Conservation (phyloP, 2,797 vertebrate species). For the Sparus aurata region DNA sequence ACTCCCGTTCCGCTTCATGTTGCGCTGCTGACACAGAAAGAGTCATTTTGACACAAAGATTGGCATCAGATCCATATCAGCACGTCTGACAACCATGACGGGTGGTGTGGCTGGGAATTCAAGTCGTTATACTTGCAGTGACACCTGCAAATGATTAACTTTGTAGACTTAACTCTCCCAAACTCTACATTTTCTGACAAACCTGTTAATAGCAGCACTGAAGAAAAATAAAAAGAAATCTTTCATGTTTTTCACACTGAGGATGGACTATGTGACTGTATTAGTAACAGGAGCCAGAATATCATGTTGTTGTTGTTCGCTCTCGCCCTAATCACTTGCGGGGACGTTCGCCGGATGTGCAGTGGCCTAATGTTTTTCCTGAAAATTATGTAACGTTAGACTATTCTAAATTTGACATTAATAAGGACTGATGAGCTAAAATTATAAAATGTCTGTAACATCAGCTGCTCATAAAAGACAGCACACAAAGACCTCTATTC, state of each 20-base stretch:
- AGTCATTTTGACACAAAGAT: conserved; percentile 26
- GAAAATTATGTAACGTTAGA: conserved; percentile 12
- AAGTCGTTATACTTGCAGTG: too few relatives aligned
- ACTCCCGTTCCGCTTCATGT: conserved; percentile 93
- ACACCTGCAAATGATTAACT: not conserved
- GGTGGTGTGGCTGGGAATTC: too few relatives aligned
- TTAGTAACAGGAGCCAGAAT: conserved; percentile 9
- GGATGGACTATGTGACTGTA: not conserved
- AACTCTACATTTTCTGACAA: not conserved
- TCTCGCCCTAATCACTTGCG: not conserved
- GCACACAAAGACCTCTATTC: conserved; percentile 3
- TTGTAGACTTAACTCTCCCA: not conserved
- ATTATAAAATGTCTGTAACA: conserved; percentile 11
- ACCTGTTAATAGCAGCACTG: not conserved
- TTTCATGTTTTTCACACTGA: not conserved
- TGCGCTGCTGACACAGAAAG: conserved; percentile 86
- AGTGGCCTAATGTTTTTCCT: conserved; percentile 13
- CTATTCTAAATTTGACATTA: conserved; percentile 13
- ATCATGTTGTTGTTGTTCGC: conserved; percentile 5
- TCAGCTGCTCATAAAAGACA: conserved; percentile 9
- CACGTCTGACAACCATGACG: not conserved
- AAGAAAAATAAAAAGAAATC: not conserved
- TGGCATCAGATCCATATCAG: conserved; percentile 26
- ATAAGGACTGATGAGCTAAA: conserved; percentile 10
- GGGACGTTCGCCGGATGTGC: conserved; percentile 19